Percentiles rank a stretch among this genome's conserved stretches.
Evolutionary conservation across 2,113 vertebrate species (phyloP).

Genomic region (Puntigrus tetrazona): DNA sequence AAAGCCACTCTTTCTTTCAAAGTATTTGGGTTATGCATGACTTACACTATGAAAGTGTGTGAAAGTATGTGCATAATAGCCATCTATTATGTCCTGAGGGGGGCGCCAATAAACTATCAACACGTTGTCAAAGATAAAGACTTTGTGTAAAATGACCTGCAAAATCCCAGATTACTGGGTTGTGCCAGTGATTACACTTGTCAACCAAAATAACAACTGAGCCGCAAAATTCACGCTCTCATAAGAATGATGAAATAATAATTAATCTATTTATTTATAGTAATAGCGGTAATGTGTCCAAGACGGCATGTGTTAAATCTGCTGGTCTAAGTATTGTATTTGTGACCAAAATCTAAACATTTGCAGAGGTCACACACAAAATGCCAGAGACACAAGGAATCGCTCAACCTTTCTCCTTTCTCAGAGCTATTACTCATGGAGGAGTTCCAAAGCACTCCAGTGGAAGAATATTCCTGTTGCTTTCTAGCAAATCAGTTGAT

Average conservation of each 20-base stretch:
- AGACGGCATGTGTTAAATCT: neutral
- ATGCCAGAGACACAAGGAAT: neutral
- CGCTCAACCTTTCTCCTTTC: neutral
- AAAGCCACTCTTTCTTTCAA: neutral
- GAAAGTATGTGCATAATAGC: too few relatives aligned
- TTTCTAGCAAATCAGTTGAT: neutral
- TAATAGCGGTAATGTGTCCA: neutral
- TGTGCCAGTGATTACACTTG: neutral
- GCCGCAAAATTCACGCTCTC: neutral
- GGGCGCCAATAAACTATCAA: slow-evolving; percentile 2
- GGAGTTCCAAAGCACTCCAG: neutral
- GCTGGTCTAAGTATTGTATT: neutral
- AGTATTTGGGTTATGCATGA: neutral
- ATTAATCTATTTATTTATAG: too few relatives aligned
- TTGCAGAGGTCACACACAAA: neutral
- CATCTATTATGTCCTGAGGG: neutral
- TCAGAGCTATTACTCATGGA: neutral
- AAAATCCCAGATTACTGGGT: neutral
- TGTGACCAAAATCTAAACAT: neutral
- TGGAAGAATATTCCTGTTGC: neutral
- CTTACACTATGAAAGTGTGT: neutral
- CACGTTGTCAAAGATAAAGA: neutral
- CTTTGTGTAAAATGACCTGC: neutral
- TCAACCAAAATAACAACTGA: neutral
- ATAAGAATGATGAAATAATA: neutral